phyloP scores from a whole-genome alignment of 2,797 vertebrate genomes.

The Dryobates pubescens region DNA sequence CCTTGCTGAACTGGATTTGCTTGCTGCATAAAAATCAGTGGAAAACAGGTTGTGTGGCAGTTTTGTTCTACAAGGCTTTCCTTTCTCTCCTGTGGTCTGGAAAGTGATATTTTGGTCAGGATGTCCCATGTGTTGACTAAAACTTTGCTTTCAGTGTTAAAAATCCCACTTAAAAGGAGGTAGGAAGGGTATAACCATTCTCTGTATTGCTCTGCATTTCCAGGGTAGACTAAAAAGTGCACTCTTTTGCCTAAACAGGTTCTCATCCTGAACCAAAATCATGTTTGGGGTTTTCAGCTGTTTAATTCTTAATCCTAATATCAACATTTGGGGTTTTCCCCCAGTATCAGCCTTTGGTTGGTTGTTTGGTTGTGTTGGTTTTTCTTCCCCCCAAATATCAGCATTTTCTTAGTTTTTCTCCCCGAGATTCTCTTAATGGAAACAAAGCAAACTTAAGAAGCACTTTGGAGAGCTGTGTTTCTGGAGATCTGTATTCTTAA shows the following conservation, averaged over 20 bases:
- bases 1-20: not conserved
- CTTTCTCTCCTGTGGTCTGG: slow-evolving; percentile 12
- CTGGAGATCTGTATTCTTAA: not conserved
- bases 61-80: not conserved
- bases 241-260: slow-evolving; percentile 6
- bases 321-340: no score
- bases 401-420: not conserved
- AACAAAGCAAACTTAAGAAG: not conserved
- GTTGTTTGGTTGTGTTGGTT: not conserved
- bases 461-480: not conserved
- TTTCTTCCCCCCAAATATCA: not conserved
- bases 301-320: no score
- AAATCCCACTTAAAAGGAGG: not conserved
- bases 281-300: not conserved
- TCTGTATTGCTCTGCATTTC: slow-evolving; percentile 9
- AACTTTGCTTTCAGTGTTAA: slow-evolving; percentile 34
- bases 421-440: not conserved
- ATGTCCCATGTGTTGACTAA: not conserved
- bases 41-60: not conserved
- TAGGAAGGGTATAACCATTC: not conserved
- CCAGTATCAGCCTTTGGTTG: no score
- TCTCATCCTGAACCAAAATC: not conserved
- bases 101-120: slow-evolving; percentile 54
- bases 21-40: not conserved
- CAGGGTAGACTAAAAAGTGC: slow-evolving; percentile 6